Evolutionary conservation across 1,140 invertebrate species (phyloP).

Genomic region (Leptestheria dahalacensis): DNA sequence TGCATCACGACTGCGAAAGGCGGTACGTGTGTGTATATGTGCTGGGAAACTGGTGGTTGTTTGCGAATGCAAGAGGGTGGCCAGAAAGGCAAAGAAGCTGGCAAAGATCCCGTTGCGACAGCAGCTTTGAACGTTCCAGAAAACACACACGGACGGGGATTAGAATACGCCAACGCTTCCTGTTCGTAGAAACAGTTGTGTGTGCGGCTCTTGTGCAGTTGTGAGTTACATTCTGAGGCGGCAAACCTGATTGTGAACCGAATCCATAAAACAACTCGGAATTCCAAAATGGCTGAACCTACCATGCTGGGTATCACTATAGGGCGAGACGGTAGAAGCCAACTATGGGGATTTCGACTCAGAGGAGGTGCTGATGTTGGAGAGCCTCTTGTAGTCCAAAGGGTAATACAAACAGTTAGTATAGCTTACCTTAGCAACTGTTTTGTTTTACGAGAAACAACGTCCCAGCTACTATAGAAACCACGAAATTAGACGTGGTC

Average conservation of each 20-base stretch:
- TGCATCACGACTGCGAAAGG: too few species aligned
- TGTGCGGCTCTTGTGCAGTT: too few species aligned
- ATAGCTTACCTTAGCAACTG: slow-evolving; percentile 12
- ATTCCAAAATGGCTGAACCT: slow-evolving; percentile 2
- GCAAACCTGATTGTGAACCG: too few species aligned
- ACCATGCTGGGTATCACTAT: slow-evolving; percentile 49
- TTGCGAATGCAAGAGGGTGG: too few species aligned
- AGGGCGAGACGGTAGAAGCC: slow-evolving; percentile 51
- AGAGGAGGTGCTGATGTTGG: slow-evolving; percentile 77
- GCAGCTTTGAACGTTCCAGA: not conserved
- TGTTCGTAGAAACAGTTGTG: not conserved
- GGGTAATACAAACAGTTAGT: slow-evolving; percentile 43
- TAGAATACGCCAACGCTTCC: not conserved
- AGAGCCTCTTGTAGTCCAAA: slow-evolving; percentile 75
- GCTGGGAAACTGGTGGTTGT: too few species aligned
- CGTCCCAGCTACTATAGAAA: not conserved
- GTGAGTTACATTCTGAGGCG: too few species aligned
- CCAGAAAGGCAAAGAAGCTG: too few species aligned
- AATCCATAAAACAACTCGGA: not conserved
- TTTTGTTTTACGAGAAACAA: not conserved
- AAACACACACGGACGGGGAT: not conserved
- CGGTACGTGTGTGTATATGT: too few species aligned
- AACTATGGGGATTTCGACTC: slow-evolving; percentile 79
- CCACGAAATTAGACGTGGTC: not conserved
- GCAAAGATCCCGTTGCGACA: too few species aligned